Conservation (phyloP, 2,888 invertebrate species). For the Neoscelio sp. region DNA sequence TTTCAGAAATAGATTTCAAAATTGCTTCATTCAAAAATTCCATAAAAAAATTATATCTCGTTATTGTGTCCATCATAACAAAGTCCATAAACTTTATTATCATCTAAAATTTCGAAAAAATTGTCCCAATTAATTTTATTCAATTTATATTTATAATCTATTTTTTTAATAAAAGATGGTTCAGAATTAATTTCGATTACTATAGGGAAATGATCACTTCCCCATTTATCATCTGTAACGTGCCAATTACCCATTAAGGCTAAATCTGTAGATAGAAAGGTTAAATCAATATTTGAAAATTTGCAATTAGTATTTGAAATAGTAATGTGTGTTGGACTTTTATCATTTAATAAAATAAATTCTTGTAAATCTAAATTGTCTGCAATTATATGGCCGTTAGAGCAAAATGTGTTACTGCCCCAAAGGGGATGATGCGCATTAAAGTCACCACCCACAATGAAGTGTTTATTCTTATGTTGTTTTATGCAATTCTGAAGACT, state of each 20-base stretch:
- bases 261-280: conserved; percentile 3
- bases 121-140: conserved; percentile 9
- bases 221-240: conserved; percentile 29
- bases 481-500: not conserved
- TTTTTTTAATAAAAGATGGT: not conserved
- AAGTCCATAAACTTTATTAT: conserved; percentile 8
- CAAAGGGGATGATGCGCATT: conserved; percentile 11
- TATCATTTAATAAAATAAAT: conserved; percentile 1
- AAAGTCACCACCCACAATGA: conserved; percentile 7
- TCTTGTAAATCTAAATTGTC: conserved; percentile 13
- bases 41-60: conserved; percentile 3
- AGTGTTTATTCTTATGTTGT: not conserved
- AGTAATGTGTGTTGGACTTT: conserved; percentile 34
- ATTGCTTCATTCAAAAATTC: not conserved
- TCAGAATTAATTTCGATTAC: conserved; percentile 17
- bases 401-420: conserved; percentile 2
- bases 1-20: not conserved
- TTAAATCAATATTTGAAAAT: conserved; percentile 15
- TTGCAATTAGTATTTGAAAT: not conserved
- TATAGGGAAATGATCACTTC: conserved; percentile 59
- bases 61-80: not conserved
- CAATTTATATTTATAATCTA: conserved; percentile 25
- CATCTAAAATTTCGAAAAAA: not conserved
- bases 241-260: conserved; percentile 23
- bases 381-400: conserved; percentile 2